phyloP scores from a whole-genome alignment of 2,113 vertebrate genomes.

The Labeo rohita region DNA sequence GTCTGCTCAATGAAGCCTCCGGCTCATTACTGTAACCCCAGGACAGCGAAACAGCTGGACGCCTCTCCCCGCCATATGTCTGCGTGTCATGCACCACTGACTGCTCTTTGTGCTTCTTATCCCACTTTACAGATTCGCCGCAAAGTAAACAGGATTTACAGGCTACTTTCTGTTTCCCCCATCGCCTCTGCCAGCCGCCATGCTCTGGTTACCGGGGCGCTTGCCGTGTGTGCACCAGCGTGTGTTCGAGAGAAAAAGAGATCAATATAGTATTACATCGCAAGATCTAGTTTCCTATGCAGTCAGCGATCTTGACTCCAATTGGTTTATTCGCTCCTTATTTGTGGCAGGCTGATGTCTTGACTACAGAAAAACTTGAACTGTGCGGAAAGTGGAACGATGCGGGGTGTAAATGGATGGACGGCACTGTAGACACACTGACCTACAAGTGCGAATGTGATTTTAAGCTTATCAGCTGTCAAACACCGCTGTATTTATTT shows the following conservation, averaged over 20 bases:
- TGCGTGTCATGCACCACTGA: slow-evolving; percentile 51
- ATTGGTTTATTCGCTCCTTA: slow-evolving; percentile 5
- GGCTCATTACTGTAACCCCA: slow-evolving; percentile 74
- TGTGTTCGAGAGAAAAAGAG: slow-evolving; percentile 20
- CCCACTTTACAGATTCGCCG: slow-evolving; percentile 55
- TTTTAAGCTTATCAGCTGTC: slow-evolving; percentile 41
- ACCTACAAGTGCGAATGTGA: not conserved
- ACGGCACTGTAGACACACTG: slow-evolving; percentile 18
- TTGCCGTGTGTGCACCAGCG: slow-evolving; percentile 23
- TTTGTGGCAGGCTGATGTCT: slow-evolving; percentile 34
- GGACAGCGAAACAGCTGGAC: slow-evolving; percentile 78
- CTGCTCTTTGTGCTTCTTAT: slow-evolving; percentile 55
- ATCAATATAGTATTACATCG: slow-evolving; percentile 45
- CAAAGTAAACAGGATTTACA: slow-evolving; percentile 47
- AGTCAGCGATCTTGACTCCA: slow-evolving; percentile 39
- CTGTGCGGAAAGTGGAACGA: not conserved
- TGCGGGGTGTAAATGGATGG: not conserved
- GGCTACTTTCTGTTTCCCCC: slow-evolving; percentile 41
- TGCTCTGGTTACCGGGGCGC: slow-evolving; percentile 13
- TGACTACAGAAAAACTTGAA: slow-evolving; percentile 18
- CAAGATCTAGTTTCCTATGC: slow-evolving; percentile 46
- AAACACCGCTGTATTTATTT: slow-evolving; percentile 44
- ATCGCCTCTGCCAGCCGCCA: not conserved
- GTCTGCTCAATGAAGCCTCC: slow-evolving; percentile 69
- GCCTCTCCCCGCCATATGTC: slow-evolving; percentile 61